A percentile compares a stretch with the other conserved stretches of the same genome.
Conservation (phyloP, 2,113 vertebrate species). For the Vombatus ursinus region DNA sequence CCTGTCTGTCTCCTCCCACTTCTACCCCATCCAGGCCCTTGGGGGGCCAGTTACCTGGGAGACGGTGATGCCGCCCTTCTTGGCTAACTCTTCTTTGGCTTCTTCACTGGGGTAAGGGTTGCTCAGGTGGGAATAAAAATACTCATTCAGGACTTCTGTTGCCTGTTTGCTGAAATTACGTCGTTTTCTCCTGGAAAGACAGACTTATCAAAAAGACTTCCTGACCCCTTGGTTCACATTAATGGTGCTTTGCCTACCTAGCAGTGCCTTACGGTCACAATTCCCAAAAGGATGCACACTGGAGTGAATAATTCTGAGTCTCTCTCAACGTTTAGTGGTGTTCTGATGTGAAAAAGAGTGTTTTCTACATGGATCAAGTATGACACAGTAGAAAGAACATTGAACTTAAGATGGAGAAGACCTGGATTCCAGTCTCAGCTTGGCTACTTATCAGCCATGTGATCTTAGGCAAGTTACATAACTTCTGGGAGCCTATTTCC, state of each 20-base stretch:
- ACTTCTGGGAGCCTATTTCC: background rate
- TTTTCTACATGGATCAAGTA: background rate
- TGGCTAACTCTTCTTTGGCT: slow-evolving; percentile 94
- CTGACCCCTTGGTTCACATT: background rate
- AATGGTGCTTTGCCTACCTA: rapidly evolving
- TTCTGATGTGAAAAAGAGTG: background rate
- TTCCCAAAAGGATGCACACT: background rate
- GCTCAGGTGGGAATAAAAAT: slow-evolving; percentile 94
- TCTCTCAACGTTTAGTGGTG: background rate
- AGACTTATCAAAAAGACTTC: background rate
- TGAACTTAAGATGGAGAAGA: background rate
- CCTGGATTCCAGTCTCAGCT: background rate
- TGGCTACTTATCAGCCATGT: background rate
- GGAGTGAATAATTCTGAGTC: background rate
- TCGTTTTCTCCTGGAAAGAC: slow-evolving; percentile 85
- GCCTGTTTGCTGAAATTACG: slow-evolving; percentile 95
- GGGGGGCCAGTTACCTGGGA: slow-evolving; percentile 86
- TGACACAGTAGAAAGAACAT: background rate
- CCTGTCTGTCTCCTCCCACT: background rate
- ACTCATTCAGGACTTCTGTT: slow-evolving; percentile 93
- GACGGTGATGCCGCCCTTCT: slow-evolving; percentile 92
- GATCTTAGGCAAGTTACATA: background rate
- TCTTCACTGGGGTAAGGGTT: slow-evolving; percentile 95
- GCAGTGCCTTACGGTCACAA: rapidly evolving
- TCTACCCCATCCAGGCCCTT: too few relatives aligned